Evolutionary conservation across 1,140 invertebrate genomes (phyloP).

Genomic region (Solen grandis): DNA sequence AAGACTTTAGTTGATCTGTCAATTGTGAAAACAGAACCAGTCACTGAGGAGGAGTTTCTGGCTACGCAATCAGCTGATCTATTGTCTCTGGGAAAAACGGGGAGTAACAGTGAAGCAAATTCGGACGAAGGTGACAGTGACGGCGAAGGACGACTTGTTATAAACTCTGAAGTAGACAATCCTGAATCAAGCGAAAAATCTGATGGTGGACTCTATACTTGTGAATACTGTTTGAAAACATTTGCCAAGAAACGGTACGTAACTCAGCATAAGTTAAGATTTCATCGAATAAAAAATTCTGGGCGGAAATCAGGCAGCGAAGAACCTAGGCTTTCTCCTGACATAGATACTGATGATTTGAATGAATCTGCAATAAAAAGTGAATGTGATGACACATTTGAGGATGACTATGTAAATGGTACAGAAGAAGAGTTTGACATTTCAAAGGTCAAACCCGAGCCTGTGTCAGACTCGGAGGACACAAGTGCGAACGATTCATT

Average conservation of each 20-base stretch:
- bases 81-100: neutral
- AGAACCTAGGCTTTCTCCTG: neutral
- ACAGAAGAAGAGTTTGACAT: neutral
- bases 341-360: neutral
- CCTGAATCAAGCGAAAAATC: no score
- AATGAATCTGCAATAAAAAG: neutral
- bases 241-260: conserved; percentile 35
- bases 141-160: no score
- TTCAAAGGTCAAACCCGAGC: neutral
- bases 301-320: neutral
- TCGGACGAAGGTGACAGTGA: no score
- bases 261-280: conserved; percentile 32
- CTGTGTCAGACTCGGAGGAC: conserved; percentile 24
- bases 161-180: no score
- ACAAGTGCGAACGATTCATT: no score
- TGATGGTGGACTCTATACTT: neutral
- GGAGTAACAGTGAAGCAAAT: no score
- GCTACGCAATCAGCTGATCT: neutral
- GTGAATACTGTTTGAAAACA: conserved; percentile 19
- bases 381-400: neutral
- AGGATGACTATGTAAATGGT: neutral
- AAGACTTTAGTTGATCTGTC: conserved; percentile 38
- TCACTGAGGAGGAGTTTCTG: no score
- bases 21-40: conserved; percentile 19
- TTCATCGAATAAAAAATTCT: conserved; percentile 19